These are phyloP conservation scores for Theonella swinhoei DNA, from an alignment of 37 sponge, comb jelly and placozoan genomes.

Conservation along the genomic window DNA sequence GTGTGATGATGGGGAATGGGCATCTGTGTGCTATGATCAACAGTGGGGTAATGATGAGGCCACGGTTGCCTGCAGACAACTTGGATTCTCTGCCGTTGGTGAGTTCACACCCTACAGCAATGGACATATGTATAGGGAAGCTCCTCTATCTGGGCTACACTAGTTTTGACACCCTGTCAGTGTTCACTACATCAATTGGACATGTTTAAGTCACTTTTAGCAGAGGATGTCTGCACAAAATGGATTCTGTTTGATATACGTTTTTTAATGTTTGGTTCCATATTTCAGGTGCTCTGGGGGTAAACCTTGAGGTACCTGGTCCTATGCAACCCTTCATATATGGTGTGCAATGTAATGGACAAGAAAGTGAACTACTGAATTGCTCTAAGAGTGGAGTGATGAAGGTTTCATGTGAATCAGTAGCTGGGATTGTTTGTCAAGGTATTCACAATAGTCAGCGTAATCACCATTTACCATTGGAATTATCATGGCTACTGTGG, in stretches of 20 bases:
- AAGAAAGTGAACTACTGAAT: too few species aligned
- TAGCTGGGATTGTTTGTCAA: not conserved
- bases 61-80: slow-evolving; percentile 37
- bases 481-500: too few species aligned
- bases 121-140: not conserved
- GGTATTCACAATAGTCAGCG: too few species aligned
- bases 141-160: not conserved
- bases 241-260: too few species aligned
- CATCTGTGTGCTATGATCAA: slow-evolving; percentile 36
- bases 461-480: too few species aligned
- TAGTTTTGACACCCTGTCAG: not conserved
- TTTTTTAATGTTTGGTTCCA: too few species aligned
- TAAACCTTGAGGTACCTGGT: not conserved
- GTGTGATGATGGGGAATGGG: slow-evolving; percentile 31
- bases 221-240: too few species aligned
- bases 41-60: slow-evolving; percentile 36
- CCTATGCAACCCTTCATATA: not conserved
- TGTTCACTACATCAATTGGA: not conserved
- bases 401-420: slow-evolving; percentile 5
- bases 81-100: slow-evolving; percentile 52
- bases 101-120: not conserved
- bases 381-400: not conserved
- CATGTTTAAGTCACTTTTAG: too few species aligned
- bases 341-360: not conserved
- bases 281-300: not conserved